Conservation (phyloP, 2,888 invertebrate species). For the Tetragonisca angustula region DNA sequence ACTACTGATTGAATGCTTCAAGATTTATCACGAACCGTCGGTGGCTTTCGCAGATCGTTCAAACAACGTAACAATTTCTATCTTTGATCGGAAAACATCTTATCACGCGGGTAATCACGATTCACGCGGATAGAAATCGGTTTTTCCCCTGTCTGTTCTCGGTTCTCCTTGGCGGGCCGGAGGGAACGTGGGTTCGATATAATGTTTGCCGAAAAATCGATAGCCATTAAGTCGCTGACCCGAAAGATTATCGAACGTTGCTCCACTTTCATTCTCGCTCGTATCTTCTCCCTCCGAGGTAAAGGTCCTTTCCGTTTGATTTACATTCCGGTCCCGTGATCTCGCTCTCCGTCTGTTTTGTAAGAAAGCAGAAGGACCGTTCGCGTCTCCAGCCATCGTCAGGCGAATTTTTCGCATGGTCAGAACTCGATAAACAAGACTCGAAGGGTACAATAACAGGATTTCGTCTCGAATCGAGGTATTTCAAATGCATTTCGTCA, state of each 20-base stretch:
- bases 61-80: not conserved
- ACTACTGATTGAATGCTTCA: not conserved
- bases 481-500: not conserved
- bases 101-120: conserved; percentile 2
- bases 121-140: not conserved
- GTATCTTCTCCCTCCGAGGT: conserved; percentile 20
- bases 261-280: conserved; percentile 39
- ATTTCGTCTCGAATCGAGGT: not conserved
- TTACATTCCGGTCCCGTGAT: conserved; percentile 30
- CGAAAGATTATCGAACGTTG: conserved; percentile 43
- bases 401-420: conserved; percentile 20
- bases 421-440: conserved; percentile 29
- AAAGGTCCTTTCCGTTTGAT: conserved; percentile 31
- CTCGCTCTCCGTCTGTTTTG: conserved; percentile 24
- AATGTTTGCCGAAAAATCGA: conserved; percentile 44
- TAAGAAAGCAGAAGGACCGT: conserved; percentile 15
- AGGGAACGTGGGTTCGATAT: conserved; percentile 38
- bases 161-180: not conserved
- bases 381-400: conserved; percentile 6
- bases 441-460: conserved; percentile 1
- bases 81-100: not conserved
- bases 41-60: not conserved
- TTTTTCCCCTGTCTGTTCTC: not conserved
- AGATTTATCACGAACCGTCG: not conserved
- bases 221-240: conserved; percentile 48